Base-by-base conservation (phyloP, 2,113 vertebrate species). In the Trachemys scripta region DNA sequence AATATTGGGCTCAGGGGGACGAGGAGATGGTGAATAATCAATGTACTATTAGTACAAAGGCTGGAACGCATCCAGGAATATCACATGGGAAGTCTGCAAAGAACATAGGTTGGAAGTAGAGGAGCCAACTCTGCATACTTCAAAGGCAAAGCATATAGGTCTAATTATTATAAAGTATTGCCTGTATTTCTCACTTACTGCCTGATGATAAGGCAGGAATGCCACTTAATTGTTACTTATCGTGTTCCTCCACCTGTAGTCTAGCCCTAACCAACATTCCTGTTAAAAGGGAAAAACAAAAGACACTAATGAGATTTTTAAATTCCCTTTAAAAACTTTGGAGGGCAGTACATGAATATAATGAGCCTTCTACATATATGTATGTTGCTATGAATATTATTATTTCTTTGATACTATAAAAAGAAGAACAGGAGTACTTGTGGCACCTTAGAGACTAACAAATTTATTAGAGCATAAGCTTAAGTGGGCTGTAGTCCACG, bases 91-190 rank as follows among this genome's bases (percentile, higher is more conserved):
- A 72, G 79, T n/a, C 2, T 17, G 2, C 27, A 38, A 72, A 72
- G 17, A 72, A 72, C 35, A 11, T 13, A 57, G 1, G 5, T 87
- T 90, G 0, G 0, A 94, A 93, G 42, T 2, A 50, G 25, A n/a
- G 4, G 16, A 3, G 82, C 83, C 3, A 6, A 10, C 4, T 3
- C 13, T 59, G 31, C 47, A 16, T 12, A 10, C 17, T 38, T 25
- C 5, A 87, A 2, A 10, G 62, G 10, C 17, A 59, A 82, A 90
- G 75, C 31, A 83, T 72, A 8, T 0, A 38, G 16, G 8, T 9
- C 17, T 20, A 69, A 69, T 38, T 20, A 35, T 38, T 72, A 72
- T 38, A 38, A 72, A 72, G 19, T n/a, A n/a, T 38, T 72, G 65
- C 65, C 38, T 22, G 5, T 20, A 72, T n/a, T 72, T 38, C 17